Evolutionary conservation across 2,797 vertebrate species (phyloP), one percentile per base, ranked within the genome.

Genomic region (Lacerta viridis): DNA sequence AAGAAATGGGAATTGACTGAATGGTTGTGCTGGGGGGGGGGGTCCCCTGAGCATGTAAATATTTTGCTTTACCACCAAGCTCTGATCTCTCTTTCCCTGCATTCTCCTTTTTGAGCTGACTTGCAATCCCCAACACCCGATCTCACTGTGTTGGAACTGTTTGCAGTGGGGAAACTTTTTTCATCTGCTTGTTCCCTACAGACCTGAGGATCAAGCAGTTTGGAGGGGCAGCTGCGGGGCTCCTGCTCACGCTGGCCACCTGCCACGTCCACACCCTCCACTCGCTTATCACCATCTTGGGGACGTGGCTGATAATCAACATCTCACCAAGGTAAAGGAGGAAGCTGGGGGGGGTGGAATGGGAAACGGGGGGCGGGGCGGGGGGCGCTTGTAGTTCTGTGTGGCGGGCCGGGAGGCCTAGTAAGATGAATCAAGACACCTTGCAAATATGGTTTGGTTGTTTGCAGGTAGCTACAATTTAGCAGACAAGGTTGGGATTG

Each of bases 221-320:
- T 82, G 97, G 97, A 17, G 97, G 97, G 6, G 96, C 98, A 9
- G 95, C 98, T 1, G 92, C 98, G 50, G 98, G 98, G 80, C 95
- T 98, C 69, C 95, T 94, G 29, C 91, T 98, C 76, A 97, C 96
- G 6, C 90, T 98, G 66, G 94, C 96, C 75, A 98, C 98, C 66
- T 99, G 98, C 87, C 95, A 98, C 41, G 94, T 98, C 83, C 98
- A 99, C 94, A 95, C 96, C 15, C 94, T 99, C 72, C 98, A 99
- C 93, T 99, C 98, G 1, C 90, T 98, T 74, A 87, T 98, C 93
- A 98, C 98, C 0, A 95, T 98, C 90, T 94, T 98, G 10, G 98
- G 98, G 94, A 98, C 98, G 90, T 99, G 98, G 98, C 92, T 97
- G n/a, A 98, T 99, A 86, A 96, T 98, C 90, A 98, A 97, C 92